Conservation (phyloP, 2,888 invertebrate species). For the Thumatha senex region DNA sequence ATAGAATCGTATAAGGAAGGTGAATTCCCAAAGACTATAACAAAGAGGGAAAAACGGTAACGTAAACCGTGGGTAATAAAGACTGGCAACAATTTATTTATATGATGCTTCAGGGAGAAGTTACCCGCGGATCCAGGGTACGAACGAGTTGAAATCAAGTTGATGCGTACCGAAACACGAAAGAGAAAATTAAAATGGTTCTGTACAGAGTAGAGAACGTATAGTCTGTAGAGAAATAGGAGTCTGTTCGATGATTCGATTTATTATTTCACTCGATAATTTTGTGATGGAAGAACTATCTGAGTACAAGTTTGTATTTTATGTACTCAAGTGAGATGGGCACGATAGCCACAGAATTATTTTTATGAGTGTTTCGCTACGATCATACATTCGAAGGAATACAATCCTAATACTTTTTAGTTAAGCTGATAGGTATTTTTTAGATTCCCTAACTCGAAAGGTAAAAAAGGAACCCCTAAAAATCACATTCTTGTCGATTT, state of each 20-base stretch:
- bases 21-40: slow-evolving; percentile 72
- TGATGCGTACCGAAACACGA: slow-evolving; percentile 67
- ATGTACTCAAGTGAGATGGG: not conserved
- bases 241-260: too few species aligned
- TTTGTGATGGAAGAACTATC: not conserved
- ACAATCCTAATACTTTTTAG: too few species aligned
- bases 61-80: slow-evolving; percentile 77
- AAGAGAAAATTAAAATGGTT: slow-evolving; percentile 63
- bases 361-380: too few species aligned
- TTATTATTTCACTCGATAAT: too few species aligned
- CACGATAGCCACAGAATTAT: not conserved
- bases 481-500: too few species aligned
- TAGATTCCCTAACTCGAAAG: too few species aligned
- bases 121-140: slow-evolving; percentile 69
- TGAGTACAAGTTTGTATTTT: slow-evolving; percentile 35
- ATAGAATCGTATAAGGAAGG: slow-evolving; percentile 65
- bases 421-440: too few species aligned
- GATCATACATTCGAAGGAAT: too few species aligned
- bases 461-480: too few species aligned
- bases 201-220: slow-evolving; percentile 52
- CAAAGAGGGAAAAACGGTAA: slow-evolving; percentile 71
- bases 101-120: slow-evolving; percentile 80
- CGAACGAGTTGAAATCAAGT: slow-evolving; percentile 76
- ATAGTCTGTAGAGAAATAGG: slow-evolving; percentile 13
- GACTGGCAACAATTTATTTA: slow-evolving; percentile 82